These are phyloP conservation scores for Rhombomys opimus DNA, from an alignment of 2,113 vertebrate genomes.

Conservation along the genomic window DNA sequence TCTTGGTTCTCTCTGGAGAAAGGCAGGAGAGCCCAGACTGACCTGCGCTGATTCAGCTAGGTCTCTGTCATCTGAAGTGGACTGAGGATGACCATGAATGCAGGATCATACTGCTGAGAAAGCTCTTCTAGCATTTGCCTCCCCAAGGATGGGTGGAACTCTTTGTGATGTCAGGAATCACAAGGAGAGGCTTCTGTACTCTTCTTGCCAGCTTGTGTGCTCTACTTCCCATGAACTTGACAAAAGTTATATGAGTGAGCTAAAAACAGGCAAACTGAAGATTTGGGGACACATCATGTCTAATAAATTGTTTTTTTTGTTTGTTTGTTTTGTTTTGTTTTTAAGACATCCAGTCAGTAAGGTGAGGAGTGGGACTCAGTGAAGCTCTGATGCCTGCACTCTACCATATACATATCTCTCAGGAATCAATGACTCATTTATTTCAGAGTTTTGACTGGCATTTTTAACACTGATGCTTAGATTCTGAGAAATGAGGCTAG, in stretches of 20 bases:
- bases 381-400: accelerated
- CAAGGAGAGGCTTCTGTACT: too few species aligned
- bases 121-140: not conserved
- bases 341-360: accelerated
- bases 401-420: not conserved
- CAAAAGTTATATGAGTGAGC: not conserved
- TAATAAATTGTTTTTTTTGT: not conserved
- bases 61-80: not conserved
- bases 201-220: not conserved
- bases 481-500: not conserved
- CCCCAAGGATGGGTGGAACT: accelerated
- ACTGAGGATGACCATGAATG: not conserved
- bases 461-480: too few species aligned
- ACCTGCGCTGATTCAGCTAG: not conserved
- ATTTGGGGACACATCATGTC: not conserved
- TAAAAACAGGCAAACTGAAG: not conserved
- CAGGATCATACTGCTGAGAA: accelerated
- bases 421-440: not conserved
- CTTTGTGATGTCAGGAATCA: not conserved
- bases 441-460: not conserved
- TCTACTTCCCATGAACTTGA: not conserved
- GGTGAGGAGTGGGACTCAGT: accelerated
- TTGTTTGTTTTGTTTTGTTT: not conserved
- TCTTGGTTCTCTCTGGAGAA: not conserved
- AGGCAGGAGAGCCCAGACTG: not conserved